Conservation (phyloP, 1,140 invertebrate species). For the Physella acuta region DNA sequence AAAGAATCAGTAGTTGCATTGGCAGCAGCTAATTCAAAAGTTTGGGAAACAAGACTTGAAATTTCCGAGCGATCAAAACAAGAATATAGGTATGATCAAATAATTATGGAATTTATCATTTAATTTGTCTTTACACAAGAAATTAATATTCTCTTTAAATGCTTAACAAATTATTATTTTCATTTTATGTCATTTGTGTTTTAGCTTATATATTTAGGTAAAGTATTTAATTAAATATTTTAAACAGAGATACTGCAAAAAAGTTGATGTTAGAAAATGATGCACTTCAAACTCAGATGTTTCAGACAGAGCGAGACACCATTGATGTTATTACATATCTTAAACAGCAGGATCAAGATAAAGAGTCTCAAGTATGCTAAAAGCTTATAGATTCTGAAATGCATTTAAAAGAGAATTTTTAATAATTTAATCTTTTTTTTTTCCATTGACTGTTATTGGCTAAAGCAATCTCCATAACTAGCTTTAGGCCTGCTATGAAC, state of each 20-base stretch:
- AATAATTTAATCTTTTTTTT: not conserved
- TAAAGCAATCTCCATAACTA: too few relatives aligned
- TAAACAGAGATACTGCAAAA: conserved; percentile 54
- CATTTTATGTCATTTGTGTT: too few relatives aligned
- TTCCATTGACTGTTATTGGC: too few relatives aligned
- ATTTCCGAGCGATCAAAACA: conserved; percentile 50
- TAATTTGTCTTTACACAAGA: too few relatives aligned
- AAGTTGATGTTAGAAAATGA: conserved; percentile 56
- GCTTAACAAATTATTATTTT: too few relatives aligned
- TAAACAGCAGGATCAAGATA: conserved; percentile 56
- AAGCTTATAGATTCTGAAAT: not conserved
- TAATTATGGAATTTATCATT: too few relatives aligned
- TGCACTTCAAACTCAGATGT: conserved; percentile 51
- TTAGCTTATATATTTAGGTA: too few relatives aligned
- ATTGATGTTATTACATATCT: conserved; percentile 60
- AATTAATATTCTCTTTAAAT: too few relatives aligned
- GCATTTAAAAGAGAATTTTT: not conserved
- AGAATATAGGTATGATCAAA: conserved; percentile 51
- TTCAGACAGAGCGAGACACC: conserved; percentile 59
- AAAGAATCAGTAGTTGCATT: conserved; percentile 53
- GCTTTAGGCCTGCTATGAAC: too few relatives aligned
- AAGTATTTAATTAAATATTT: conserved; percentile 1
- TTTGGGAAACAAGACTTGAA: conserved; percentile 57
- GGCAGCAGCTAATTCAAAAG: conserved; percentile 53
- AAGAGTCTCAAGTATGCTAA: conserved; percentile 51